These are phyloP conservation scores for Ganaspis sp. DNA, from an alignment of 1,140 invertebrate genomes.

Conservation along the genomic window DNA sequence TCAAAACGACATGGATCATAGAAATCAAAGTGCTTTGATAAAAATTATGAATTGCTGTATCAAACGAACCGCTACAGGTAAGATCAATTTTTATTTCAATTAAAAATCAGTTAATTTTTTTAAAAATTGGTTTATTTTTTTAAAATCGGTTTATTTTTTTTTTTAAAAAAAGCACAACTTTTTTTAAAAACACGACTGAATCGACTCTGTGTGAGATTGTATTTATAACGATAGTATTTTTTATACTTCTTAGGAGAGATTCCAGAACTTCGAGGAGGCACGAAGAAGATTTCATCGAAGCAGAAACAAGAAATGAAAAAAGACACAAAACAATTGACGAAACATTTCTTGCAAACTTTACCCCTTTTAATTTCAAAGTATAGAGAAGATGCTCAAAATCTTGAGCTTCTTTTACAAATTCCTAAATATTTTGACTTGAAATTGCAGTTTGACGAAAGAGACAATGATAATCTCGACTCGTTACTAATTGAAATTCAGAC, in stretches of 20 bases:
- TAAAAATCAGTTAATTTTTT: no score
- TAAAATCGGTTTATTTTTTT: no score
- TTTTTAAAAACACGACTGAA: no score
- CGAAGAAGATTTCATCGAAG: constrained; percentile 87
- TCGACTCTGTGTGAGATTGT: no score
- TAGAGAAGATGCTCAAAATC: constrained; percentile 96
- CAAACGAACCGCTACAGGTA: constrained; percentile 95
- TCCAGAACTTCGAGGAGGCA: constrained; percentile 94
- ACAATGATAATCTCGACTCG: constrained; percentile 88
- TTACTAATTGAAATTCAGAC: constrained; percentile 89
- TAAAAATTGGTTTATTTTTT: no score
- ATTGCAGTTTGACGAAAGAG: constrained; percentile 94
- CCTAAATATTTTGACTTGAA: constrained; percentile 98
- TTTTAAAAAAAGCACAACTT: no score
- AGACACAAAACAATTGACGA: constrained; percentile 93
- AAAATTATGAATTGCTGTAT: constrained; percentile 99
- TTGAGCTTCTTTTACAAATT: constrained; percentile 95
- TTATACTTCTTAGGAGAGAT: constrained; percentile 81
- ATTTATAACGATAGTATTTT: constrained; percentile 16
- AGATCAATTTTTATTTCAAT: background rate
- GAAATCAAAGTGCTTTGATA: constrained; percentile 94
- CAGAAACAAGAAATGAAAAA: constrained; percentile 90
- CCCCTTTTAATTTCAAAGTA: constrained; percentile 95
- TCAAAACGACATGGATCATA: constrained; percentile 94
- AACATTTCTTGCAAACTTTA: constrained; percentile 96